phyloP scores from a whole-genome alignment of 64 coral and sea anemone genomes.

The Astreopora myriophthalma region DNA sequence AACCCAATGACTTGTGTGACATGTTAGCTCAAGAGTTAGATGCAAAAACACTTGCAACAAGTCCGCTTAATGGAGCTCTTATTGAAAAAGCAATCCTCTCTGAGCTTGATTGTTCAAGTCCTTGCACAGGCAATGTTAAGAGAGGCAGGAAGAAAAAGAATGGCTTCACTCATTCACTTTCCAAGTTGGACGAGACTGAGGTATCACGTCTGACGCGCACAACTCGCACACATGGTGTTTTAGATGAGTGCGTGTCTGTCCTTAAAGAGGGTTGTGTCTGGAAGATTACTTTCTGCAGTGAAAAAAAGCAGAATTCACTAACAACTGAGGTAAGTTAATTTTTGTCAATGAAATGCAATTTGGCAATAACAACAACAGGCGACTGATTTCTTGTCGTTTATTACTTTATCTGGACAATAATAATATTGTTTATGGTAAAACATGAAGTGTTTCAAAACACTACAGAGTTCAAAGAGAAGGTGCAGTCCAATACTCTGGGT shows the following conservation, averaged over 20 bases:
- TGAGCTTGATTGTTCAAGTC: background rate
- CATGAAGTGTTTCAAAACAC: too few species aligned
- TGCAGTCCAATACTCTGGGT: too few species aligned
- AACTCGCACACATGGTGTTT: constrained; percentile 23
- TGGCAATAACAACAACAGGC: too few species aligned
- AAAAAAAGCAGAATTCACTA: constrained; percentile 61
- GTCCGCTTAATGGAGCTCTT: background rate
- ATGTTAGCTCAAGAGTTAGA: constrained; percentile 17
- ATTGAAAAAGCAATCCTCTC: constrained; percentile 11
- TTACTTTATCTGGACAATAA: too few species aligned
- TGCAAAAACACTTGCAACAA: background rate
- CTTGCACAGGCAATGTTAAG: background rate
- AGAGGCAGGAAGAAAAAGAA: constrained; percentile 20
- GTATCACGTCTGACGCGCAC: constrained; percentile 6
- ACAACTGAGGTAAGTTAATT: constrained; percentile 58
- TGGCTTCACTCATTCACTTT: background rate
- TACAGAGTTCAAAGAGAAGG: too few species aligned
- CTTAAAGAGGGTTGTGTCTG: constrained; percentile 40
- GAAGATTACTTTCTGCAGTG: constrained; percentile 64
- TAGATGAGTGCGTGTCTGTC: constrained; percentile 50
- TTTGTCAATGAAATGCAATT: background rate
- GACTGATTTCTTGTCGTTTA: too few species aligned
- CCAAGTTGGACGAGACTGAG: background rate
- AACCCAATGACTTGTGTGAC: background rate
- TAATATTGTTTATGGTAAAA: too few species aligned